Evolutionary conservation across 2,113 vertebrate species (phyloP).

Genomic region (Aegithalos caudatus): DNA sequence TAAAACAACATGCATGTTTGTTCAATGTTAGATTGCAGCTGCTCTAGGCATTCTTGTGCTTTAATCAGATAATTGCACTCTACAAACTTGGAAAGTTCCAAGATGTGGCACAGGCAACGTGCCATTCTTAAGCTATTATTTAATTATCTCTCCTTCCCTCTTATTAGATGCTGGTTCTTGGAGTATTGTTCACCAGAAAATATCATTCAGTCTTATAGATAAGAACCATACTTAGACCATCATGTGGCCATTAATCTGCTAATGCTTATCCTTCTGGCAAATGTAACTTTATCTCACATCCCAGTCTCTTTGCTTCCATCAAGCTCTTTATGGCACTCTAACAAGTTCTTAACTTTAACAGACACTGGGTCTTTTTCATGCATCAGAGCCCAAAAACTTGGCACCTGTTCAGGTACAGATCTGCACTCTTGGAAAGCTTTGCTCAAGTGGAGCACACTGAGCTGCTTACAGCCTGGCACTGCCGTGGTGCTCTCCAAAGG

Average conservation of each 20-base stretch:
- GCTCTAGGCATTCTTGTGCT: neutral
- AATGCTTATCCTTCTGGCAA: neutral
- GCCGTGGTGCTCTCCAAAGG: neutral
- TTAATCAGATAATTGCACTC: neutral
- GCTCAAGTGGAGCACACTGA: slow-evolving; percentile 15
- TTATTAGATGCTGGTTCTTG: neutral
- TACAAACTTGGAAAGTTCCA: neutral
- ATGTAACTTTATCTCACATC: neutral
- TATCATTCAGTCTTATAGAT: neutral
- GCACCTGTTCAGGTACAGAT: neutral
- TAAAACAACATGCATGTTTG: neutral
- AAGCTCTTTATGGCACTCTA: neutral
- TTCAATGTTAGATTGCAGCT: neutral
- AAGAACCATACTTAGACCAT: neutral
- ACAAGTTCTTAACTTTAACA: slow-evolving; percentile 11
- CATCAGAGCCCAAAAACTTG: neutral
- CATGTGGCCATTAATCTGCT: neutral
- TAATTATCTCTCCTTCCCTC: neutral
- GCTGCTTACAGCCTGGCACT: neutral
- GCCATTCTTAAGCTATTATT: neutral
- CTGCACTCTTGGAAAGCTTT: slow-evolving; percentile 23
- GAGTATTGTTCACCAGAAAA: neutral
- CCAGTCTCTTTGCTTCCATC: neutral
- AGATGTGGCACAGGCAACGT: neutral
- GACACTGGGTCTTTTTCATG: neutral